Conservation (phyloP, 2,113 vertebrate species). For the Rutilus rutilus region DNA sequence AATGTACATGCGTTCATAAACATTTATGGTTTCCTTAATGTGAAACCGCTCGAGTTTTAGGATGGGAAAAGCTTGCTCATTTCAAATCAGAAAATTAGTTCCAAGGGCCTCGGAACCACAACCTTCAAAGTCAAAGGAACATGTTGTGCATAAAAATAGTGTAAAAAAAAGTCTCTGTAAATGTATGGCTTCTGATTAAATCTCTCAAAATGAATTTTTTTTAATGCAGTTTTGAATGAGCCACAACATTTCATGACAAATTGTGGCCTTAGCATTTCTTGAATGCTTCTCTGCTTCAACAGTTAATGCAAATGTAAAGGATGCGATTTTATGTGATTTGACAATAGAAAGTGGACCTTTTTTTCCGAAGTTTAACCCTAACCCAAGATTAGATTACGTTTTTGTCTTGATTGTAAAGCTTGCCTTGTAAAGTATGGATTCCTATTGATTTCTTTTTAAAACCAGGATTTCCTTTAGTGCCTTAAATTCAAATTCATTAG, state of each 20-base stretch:
- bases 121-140: not conserved
- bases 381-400: not conserved
- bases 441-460: constrained; percentile 40
- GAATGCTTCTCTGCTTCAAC: too few species aligned
- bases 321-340: too few species aligned
- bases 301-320: too few species aligned
- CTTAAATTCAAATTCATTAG: constrained; percentile 30
- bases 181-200: constrained; percentile 6
- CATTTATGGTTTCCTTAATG: constrained; percentile 13
- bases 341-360: too few species aligned
- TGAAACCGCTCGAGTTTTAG: constrained; percentile 12
- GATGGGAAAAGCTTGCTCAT: constrained; percentile 4
- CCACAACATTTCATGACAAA: not conserved
- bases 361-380: too few species aligned
- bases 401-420: not conserved
- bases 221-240: too few species aligned
- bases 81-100: constrained; percentile 22
- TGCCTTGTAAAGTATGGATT: not conserved
- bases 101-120: constrained; percentile 9
- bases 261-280: not conserved
- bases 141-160: not conserved
- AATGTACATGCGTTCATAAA: constrained; percentile 3
- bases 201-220: not conserved
- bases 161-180: not conserved
- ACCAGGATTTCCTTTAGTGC: constrained; percentile 22